phyloP scores from a whole-genome alignment of 2,797 vertebrate genomes.

The Vultur gryphus region DNA sequence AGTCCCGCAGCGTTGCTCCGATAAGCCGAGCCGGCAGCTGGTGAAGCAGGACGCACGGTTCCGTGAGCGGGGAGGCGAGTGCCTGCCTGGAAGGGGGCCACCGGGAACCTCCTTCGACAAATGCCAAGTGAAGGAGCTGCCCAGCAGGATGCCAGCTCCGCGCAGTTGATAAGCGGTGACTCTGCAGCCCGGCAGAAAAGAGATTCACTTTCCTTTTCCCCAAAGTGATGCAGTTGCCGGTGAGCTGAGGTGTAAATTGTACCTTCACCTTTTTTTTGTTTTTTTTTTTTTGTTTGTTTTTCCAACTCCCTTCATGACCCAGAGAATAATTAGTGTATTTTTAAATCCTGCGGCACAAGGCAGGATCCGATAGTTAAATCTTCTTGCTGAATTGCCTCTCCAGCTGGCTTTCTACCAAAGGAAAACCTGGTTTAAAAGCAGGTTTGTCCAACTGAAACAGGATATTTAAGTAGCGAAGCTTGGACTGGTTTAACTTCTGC shows the following conservation, averaged over 20 bases:
- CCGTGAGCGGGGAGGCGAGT: constrained; percentile 39
- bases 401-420: background rate
- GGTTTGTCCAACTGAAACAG: background rate
- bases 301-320: background rate
- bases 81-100: constrained; percentile 53
- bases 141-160: background rate
- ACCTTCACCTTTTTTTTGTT: background rate
- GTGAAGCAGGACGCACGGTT: constrained; percentile 58
- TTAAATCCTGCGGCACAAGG: background rate
- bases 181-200: background rate
- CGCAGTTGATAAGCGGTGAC: background rate
- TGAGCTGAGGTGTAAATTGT: background rate
- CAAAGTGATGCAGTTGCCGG: background rate
- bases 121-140: constrained; percentile 12
- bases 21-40: background rate
- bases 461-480: background rate
- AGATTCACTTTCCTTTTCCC: constrained; percentile 6
- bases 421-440: background rate
- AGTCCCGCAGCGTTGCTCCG: background rate
- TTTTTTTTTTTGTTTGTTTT: background rate
- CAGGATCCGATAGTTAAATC: background rate
- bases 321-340: background rate
- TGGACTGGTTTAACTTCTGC: background rate
- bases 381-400: background rate
- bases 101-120: constrained; percentile 67